Evolutionary conservation across 2,113 vertebrate genomes (phyloP).

Genomic region (Typhlomys cinereus): DNA sequence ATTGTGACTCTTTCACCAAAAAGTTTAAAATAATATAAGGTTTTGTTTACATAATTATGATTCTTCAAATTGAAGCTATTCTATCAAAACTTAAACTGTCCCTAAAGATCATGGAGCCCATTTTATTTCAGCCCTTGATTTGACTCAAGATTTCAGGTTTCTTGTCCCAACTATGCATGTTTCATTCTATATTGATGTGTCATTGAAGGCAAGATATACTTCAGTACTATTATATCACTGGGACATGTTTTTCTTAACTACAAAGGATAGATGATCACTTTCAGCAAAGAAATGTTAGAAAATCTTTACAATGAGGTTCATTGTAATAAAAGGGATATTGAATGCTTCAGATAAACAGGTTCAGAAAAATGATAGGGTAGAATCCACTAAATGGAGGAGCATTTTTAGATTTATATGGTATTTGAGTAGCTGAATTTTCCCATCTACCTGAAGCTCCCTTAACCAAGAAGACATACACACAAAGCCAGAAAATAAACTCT

Average conservation of each 20-base stretch:
- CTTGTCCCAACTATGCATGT: not conserved
- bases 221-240: not conserved
- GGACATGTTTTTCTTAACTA: constrained; percentile 8
- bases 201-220: not conserved
- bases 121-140: not conserved
- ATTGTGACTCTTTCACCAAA: not conserved
- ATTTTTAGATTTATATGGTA: not conserved
- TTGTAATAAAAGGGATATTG: not conserved
- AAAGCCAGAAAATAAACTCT: constrained; percentile 31
- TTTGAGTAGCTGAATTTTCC: not conserved
- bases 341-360: not conserved
- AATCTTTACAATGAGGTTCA: not conserved
- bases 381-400: not conserved
- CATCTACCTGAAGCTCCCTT: not conserved
- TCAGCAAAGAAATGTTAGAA: not conserved
- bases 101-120: not conserved
- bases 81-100: not conserved
- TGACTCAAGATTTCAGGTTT: not conserved
- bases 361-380: not conserved
- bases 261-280: not conserved
- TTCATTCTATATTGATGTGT: not conserved
- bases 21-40: not conserved
- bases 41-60: constrained; percentile 32
- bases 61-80: constrained; percentile 5
- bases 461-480: not conserved